Conservation (phyloP, 2,113 vertebrate genomes). For the Charadrius vociferus region DNA sequence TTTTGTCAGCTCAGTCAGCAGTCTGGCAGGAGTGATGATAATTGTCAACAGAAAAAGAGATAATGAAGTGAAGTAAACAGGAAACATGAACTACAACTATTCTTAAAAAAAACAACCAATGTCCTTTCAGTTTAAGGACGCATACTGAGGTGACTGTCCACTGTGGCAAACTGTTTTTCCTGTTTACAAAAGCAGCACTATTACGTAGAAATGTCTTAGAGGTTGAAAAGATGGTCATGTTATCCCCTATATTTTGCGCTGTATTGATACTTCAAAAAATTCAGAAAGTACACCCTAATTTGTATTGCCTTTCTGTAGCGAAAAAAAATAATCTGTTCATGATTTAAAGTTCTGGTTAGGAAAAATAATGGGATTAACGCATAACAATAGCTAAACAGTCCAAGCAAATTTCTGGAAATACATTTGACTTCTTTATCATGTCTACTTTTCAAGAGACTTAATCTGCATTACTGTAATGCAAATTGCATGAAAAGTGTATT, state of each 20-base stretch:
- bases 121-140: background rate
- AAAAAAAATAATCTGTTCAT: background rate
- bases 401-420: conserved; percentile 32
- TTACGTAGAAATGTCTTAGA: background rate
- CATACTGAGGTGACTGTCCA: background rate
- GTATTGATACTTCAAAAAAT: background rate
- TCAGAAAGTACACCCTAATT: background rate
- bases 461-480: conserved; percentile 40
- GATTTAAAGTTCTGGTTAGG: background rate
- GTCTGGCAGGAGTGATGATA: background rate
- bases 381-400: background rate
- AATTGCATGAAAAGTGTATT: conserved; percentile 36
- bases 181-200: background rate
- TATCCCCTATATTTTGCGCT: accelerated
- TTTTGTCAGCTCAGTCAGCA: background rate
- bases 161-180: background rate
- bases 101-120: background rate
- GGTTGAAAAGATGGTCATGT: background rate
- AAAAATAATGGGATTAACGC: conserved; percentile 8
- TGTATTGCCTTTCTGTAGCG: background rate
- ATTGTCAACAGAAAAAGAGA: background rate
- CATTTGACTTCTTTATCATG: conserved; percentile 31
- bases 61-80: background rate
- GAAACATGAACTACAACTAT: background rate
- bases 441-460: conserved; percentile 46